Evolutionary conservation across 2,888 invertebrate species (phyloP).

Genomic region (Drosophila ezoana): DNA sequence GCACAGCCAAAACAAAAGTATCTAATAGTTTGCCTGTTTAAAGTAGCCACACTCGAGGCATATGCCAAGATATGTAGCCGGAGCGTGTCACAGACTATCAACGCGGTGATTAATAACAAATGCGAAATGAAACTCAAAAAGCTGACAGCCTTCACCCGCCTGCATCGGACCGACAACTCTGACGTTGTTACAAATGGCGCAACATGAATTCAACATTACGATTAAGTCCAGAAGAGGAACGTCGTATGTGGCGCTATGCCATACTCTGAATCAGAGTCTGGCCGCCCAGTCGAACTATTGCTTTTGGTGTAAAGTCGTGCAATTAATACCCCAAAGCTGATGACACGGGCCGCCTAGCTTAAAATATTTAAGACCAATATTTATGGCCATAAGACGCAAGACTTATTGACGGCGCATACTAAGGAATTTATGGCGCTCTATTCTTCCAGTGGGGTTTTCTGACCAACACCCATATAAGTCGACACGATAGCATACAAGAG

Average conservation of each 20-base stretch:
- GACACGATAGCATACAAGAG: slow-evolving; percentile 5
- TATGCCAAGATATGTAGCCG: slow-evolving; percentile 50
- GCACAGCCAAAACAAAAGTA: slow-evolving; percentile 68
- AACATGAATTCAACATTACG: slow-evolving; percentile 79
- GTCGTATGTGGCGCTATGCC: slow-evolving; percentile 21
- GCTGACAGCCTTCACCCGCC: slow-evolving; percentile 47
- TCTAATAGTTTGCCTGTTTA: slow-evolving; percentile 72
- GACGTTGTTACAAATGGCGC: slow-evolving; percentile 74
- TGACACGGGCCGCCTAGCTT: slow-evolving; percentile 69
- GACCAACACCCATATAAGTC: slow-evolving; percentile 28
- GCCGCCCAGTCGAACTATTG: slow-evolving; percentile 20
- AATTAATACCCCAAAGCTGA: slow-evolving; percentile 70
- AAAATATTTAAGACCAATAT: slow-evolving; percentile 41
- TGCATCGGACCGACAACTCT: slow-evolving; percentile 37
- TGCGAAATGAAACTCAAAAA: slow-evolving; percentile 61
- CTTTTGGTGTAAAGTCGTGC: slow-evolving; percentile 38
- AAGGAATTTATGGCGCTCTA: slow-evolving; percentile 59
- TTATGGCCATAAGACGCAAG: slow-evolving; percentile 68
- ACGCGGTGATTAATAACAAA: slow-evolving; percentile 71
- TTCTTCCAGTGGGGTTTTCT: slow-evolving; percentile 33
- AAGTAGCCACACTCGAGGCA: slow-evolving; percentile 62
- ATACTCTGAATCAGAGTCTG: slow-evolving; percentile 7
- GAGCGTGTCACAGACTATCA: slow-evolving; percentile 66
- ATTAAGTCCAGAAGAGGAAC: slow-evolving; percentile 25
- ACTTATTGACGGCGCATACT: slow-evolving; percentile 67